Evolutionary conservation across 1,140 invertebrate genomes (phyloP), one percentile per base, ranked within the genome.

Genomic region (Caenorhabditis latens): DNA sequence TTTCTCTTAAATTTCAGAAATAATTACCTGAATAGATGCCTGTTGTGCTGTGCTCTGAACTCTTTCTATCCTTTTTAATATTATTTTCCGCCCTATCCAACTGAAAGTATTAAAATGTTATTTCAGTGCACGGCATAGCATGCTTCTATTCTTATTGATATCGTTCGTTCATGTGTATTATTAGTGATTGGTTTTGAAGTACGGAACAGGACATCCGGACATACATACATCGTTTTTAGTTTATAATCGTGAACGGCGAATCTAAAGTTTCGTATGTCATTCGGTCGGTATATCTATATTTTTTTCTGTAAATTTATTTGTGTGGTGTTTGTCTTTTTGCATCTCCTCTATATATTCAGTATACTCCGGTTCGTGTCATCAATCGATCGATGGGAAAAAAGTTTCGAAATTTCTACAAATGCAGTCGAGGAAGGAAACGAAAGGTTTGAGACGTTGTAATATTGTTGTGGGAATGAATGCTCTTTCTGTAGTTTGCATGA

Each of bases 321-420:
- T 86, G 87, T 75, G 87, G 90, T 63, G 85, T 90, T 83, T 61
- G 83, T 88, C 67, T 90, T 21, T 86, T 46, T 87, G 48, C 42
- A 71, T 43, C 85, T 89, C 19, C 87, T 11, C 21, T 50, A 7
- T 82, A 6, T 53, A 58, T 88, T 91, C 58, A 90, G 90, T 89
- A 87, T 43, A 79, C 86, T 6, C 65, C 71, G 55, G 48, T 55
- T 21, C 43, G 55, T 8, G 86, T 88, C 21, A 90, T 88, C 84
- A 84, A 86, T 84, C 87, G 89, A 50, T 88, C 84, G 43, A 89
- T 89, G 43, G 90, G 88, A 79, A 85, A 88, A 50, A 90, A 88
- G 63, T 63, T 91, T 19, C 50, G 84, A 24, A 83, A 79, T 50
- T 57, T 91, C 84, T 89, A 90, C 87, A 91, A 90, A 65, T 91